phyloP scores from a whole-genome alignment of 2,113 vertebrate species.

The Pungitius pungitius region DNA sequence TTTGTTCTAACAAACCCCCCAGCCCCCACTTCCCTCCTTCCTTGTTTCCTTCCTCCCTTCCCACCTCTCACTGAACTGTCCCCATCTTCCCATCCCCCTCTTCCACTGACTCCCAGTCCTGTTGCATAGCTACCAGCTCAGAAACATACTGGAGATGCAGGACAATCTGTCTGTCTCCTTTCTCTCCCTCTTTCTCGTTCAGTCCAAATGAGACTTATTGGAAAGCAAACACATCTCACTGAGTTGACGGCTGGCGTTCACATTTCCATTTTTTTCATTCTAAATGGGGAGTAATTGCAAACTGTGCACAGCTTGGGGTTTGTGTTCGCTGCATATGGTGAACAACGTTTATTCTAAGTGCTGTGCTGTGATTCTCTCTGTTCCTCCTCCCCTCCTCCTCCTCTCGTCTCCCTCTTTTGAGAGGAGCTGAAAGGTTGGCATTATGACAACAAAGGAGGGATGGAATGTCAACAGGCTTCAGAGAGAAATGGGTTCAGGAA shows the following conservation, averaged over 20 bases:
- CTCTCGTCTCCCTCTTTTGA: constrained; percentile 74
- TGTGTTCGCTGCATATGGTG: constrained; percentile 46
- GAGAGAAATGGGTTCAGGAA: constrained; percentile 68
- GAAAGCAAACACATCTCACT: constrained; percentile 35
- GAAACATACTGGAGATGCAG: constrained; percentile 78
- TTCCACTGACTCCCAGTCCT: constrained; percentile 76
- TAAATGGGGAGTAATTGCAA: constrained; percentile 38
- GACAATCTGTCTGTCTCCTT: constrained; percentile 71
- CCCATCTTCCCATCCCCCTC: constrained; percentile 75
- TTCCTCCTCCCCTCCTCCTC: constrained; percentile 47
- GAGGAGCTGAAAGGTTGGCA: constrained; percentile 80
- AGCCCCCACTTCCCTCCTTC: not conserved
- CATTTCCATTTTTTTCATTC: constrained; percentile 16
- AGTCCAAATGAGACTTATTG: constrained; percentile 65
- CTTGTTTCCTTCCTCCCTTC: constrained; percentile 37
- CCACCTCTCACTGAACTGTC: constrained; percentile 69
- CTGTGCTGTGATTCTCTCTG: constrained; percentile 53
- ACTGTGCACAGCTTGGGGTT: constrained; percentile 33
- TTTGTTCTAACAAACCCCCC: constrained; percentile 56
- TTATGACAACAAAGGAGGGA: constrained; percentile 81
- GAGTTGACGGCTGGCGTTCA: constrained; percentile 12
- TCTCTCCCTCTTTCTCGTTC: constrained; percentile 26
- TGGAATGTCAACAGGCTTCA: constrained; percentile 82
- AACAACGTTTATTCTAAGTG: constrained; percentile 54
- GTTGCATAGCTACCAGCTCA: constrained; percentile 83